Conservation (phyloP, 2,888 invertebrate genomes). For the Mythimna pallens region DNA sequence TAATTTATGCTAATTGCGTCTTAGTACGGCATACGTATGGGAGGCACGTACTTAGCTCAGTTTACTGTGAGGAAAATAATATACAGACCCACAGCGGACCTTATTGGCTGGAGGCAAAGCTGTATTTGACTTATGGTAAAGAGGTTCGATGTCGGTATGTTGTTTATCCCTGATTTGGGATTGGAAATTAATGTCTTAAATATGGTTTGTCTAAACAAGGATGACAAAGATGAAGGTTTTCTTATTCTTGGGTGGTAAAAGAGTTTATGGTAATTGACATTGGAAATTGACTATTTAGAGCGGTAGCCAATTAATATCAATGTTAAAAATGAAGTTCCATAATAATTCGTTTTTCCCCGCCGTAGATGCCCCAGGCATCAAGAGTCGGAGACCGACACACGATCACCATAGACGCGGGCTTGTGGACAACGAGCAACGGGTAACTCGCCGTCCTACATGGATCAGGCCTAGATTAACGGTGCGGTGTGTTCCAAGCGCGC, state of each 20-base stretch:
- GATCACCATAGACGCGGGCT: too few relatives aligned
- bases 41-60: conserved; percentile 81
- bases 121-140: conserved; percentile 48
- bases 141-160: conserved; percentile 16
- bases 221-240: background rate
- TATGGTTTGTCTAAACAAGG: background rate
- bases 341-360: too few relatives aligned
- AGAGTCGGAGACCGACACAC: too few relatives aligned
- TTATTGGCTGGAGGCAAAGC: conserved; percentile 58
- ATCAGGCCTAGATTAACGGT: too few relatives aligned
- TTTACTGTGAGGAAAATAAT: conserved; percentile 72
- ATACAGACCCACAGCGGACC: conserved; percentile 61
- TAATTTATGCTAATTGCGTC: conserved; percentile 88
- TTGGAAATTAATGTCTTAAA: background rate
- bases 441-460: too few relatives aligned
- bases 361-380: too few relatives aligned
- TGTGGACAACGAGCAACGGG: too few relatives aligned
- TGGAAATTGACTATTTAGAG: too few relatives aligned
- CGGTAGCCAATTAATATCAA: too few relatives aligned
- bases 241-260: background rate
- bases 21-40: conserved; percentile 81
- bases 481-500: too few relatives aligned
- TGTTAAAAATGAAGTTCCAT: too few relatives aligned
- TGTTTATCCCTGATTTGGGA: conserved; percentile 18
- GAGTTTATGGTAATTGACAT: background rate